A percentile compares a stretch with the other conserved stretches of the same genome.
Conservation (phyloP, 2,113 vertebrate genomes). For the Enhydra lutris region DNA sequence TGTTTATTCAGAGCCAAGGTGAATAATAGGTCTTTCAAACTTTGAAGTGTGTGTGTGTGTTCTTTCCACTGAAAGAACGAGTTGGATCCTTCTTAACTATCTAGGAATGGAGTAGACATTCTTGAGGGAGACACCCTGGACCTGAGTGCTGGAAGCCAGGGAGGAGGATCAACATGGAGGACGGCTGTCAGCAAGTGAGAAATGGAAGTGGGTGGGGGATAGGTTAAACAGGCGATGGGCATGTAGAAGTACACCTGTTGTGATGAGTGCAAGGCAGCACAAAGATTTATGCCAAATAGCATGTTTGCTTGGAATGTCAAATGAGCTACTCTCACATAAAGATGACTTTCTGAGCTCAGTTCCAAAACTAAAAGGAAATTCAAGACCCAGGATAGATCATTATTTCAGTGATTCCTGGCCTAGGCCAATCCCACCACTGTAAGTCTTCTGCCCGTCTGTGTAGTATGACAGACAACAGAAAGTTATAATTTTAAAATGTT, state of each 20-base stretch:
- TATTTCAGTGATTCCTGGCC: background rate
- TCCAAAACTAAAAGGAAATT: background rate
- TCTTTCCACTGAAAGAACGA: background rate
- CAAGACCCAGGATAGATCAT: background rate
- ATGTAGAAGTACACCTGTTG: background rate
- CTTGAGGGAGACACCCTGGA: background rate
- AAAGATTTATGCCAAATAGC: background rate
- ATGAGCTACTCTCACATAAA: background rate
- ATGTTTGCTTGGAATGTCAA: background rate
- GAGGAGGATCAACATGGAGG: background rate
- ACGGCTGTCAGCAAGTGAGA: background rate
- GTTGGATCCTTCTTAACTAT: background rate
- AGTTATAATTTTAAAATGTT: background rate
- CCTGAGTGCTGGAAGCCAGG: background rate
- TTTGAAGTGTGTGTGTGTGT: background rate
- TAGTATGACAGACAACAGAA: background rate
- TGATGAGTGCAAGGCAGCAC: background rate
- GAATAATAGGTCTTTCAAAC: background rate
- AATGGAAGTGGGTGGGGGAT: background rate
- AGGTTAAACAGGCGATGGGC: background rate
- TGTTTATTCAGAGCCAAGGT: background rate
- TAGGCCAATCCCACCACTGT: background rate
- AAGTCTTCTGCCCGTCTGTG: background rate
- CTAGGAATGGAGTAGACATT: background rate
- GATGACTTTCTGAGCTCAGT: background rate